Evolutionary conservation across 2,797 vertebrate genomes (phyloP).

Genomic region (Urosaurus nigricauda): DNA sequence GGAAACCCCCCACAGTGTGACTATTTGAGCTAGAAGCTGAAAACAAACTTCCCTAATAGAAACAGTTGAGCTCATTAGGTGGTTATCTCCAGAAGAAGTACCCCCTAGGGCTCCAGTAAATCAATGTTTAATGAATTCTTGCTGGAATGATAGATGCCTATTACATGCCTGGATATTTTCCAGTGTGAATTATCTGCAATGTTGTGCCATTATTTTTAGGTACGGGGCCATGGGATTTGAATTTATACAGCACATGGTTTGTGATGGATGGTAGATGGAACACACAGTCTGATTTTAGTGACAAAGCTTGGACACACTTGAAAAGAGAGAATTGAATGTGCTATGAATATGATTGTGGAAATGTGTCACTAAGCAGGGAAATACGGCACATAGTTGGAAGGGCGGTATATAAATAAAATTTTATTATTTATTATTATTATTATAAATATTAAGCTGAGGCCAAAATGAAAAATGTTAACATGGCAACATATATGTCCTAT

Average conservation of each 20-base stretch:
- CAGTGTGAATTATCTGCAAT: background rate
- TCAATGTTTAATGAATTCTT: background rate
- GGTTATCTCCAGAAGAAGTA: background rate
- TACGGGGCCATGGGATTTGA: background rate
- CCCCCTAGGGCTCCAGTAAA: background rate
- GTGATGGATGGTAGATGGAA: background rate
- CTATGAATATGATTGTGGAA: background rate
- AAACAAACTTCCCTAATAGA: constrained; percentile 7
- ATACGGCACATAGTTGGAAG: background rate
- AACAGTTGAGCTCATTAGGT: background rate
- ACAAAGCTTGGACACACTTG: background rate
- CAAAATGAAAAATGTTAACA: background rate
- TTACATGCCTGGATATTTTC: background rate
- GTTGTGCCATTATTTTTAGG: background rate
- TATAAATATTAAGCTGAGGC: background rate
- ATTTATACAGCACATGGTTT: background rate
- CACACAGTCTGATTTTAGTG: background rate
- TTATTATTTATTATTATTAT: no score
- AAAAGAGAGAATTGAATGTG: background rate
- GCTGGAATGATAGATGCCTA: background rate
- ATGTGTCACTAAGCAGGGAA: constrained; percentile 7
- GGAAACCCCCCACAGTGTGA: background rate
- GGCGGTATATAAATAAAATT: no score
- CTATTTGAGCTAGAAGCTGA: background rate
- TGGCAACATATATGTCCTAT: background rate